Evolutionary conservation across 2,797 vertebrate species (phyloP).

Genomic region (Muraenolepis orangiensis): DNA sequence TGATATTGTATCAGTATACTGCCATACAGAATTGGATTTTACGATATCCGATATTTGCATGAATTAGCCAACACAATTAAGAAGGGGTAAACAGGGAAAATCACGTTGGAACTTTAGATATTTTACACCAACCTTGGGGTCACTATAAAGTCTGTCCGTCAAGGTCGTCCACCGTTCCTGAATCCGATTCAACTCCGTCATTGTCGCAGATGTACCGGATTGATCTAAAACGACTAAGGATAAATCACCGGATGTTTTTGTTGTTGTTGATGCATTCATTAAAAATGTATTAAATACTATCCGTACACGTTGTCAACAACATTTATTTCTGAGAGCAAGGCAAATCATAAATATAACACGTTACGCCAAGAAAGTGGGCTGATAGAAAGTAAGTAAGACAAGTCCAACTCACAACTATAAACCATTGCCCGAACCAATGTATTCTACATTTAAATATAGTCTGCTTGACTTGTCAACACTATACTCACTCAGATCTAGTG

Average conservation of each 20-base stretch:
- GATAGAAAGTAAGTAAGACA: too few relatives aligned
- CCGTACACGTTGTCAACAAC: background rate
- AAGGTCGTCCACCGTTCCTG: conserved; percentile 21
- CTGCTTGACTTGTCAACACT: background rate
- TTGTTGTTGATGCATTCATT: background rate
- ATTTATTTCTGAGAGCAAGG: too few relatives aligned
- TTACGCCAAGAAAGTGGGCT: too few relatives aligned
- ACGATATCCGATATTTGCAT: background rate
- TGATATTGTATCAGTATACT: background rate
- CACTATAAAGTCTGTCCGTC: conserved; percentile 21
- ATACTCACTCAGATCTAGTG: background rate
- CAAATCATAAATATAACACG: too few relatives aligned
- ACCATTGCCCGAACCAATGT: too few relatives aligned
- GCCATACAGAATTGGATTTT: background rate
- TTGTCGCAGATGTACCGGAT: background rate
- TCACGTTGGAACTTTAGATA: background rate
- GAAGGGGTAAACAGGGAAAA: background rate
- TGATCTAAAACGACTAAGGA: background rate
- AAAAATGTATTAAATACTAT: background rate
- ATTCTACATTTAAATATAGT: too few relatives aligned
- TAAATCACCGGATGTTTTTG: background rate
- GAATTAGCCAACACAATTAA: background rate
- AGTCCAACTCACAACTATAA: too few relatives aligned
- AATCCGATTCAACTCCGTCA: conserved; percentile 23
- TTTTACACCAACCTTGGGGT: conserved; percentile 45